Evolutionary conservation across 2,113 vertebrate genomes (phyloP), one percentile per base, ranked within the genome.

Genomic region (Microcebus murinus): DNA sequence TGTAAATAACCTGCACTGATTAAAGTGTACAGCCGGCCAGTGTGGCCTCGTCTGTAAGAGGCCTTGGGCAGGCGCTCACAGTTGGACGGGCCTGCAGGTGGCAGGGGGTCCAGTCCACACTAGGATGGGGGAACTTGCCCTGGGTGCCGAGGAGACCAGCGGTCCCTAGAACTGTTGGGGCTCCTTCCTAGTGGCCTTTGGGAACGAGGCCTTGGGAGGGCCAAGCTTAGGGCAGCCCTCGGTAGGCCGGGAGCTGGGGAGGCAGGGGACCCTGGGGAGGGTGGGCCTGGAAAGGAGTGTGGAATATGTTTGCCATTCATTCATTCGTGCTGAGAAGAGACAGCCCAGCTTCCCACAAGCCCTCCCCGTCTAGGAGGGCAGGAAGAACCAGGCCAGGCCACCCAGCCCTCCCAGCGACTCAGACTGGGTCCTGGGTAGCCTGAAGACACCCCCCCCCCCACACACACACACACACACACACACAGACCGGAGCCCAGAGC

Each of bases 1-100:
- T 97, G 97, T 96, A 98, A 97, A 97, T 97, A 96, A 82, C 82
- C 34, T 80, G 93, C 91, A 97, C 95, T 97, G 97, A 98, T 96
- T 97, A 98, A 97, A 97, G 76, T 57, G 31, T 92, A 84, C 18
- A 74, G 97, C 96, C 39, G 23, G 95, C 18, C 1, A 83, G 39
- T 17, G 65, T 81, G 86, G 80, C 82, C 83, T 92, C 57, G 13
- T 96, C 50, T 93, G 52, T 93, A 3, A 73, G 80, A 68, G n/a
- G 81, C 57, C 42, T 48, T 31, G 21, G 42, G 50, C 93, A 55
- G 14, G 61, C 31, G 55, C 39, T n/a, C n/a, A 18, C 42, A 36
- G 50, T 68, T 81, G 34, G 45, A 77, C 65, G 76, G 55, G 55
- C 55, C 6, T 57, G 27, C 14, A 3, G 76, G 63, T 70, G n/a